Evolutionary conservation across 2,113 vertebrate genomes (phyloP), one percentile per base, ranked within the genome.

Genomic region (Hemichromis elongatus): DNA sequence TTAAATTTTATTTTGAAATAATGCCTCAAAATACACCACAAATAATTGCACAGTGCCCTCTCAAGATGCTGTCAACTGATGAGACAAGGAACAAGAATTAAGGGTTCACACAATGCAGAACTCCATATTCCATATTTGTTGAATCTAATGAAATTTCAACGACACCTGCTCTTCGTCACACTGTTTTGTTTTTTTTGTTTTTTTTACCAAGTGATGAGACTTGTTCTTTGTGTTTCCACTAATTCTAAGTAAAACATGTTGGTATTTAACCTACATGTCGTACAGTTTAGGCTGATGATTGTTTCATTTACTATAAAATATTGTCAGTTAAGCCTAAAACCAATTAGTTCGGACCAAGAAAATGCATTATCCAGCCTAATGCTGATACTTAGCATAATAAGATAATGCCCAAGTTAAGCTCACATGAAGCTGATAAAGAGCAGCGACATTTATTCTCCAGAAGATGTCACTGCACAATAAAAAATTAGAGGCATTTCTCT

Each of bases 391-490:
- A n/a, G n/a, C n/a, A n/a, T n/a, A n/a, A n/a, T n/a, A n/a, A n/a
- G n/a, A n/a, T n/a, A n/a, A n/a, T n/a, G n/a, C n/a, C n/a, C n/a
- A n/a, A n/a, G n/a, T n/a, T n/a, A n/a, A n/a, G n/a, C n/a, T n/a
- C n/a, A n/a, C 66, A 18, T 14, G 21, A 45, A 26, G 19, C 21
- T 52, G 55, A 18, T 55, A 12, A 56, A 81, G 3, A 61, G 12
- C 33, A 82, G 33, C 9, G 5, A 6, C 75, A 13, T 35, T 21
- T 18, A 24, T 28, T 12, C 16, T 83, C 90, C 92, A 93, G 86
- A 84, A 93, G 93, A 86, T 80, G 92, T 82, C 92, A 42, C 66
- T 92, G 56, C 73, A 77, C 9, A 56, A 63, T 75, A 24, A 85
- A 24, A 9, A 68, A 16, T 77, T 19, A 26, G 3, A 21, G 14